These are phyloP conservation scores for Campylomormyrus tamandua DNA, from an alignment of 2,113 vertebrate genomes.

Conservation along the genomic window DNA sequence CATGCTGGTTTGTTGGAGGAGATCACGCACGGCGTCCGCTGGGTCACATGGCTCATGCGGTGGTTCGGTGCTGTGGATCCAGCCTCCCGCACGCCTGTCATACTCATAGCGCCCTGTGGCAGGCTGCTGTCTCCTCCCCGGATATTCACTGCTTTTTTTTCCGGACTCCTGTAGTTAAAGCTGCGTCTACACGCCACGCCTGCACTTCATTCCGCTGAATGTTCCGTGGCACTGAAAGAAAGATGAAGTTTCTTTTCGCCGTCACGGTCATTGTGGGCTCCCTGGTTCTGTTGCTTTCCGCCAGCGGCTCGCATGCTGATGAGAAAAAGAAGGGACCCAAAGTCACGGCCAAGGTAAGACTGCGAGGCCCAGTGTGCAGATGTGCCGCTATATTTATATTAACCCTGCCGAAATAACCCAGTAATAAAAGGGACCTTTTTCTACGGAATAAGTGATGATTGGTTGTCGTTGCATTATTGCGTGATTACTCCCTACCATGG, in stretches of 20 bases:
- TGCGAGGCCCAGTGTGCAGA: no score
- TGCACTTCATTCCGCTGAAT: slow-evolving; percentile 51
- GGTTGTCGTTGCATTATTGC: neutral
- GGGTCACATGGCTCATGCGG: neutral
- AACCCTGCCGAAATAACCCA: neutral
- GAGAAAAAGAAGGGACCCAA: slow-evolving; percentile 92
- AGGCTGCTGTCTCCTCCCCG: slow-evolving; percentile 39
- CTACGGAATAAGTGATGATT: neutral
- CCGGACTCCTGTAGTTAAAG: slow-evolving; percentile 11
- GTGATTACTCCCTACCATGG: neutral
- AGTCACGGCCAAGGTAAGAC: slow-evolving; percentile 81
- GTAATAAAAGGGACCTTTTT: neutral
- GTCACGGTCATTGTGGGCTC: slow-evolving; percentile 71
- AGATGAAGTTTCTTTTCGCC: slow-evolving; percentile 76
- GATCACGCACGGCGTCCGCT: neutral
- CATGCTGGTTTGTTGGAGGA: neutral
- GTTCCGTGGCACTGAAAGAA: slow-evolving; percentile 65
- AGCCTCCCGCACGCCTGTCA: neutral
- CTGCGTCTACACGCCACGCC: slow-evolving; percentile 24
- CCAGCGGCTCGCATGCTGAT: slow-evolving; percentile 71
- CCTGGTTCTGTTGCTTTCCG: slow-evolving; percentile 70
- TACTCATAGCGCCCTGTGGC: neutral
- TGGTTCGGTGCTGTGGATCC: neutral
- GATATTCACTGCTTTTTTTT: slow-evolving; percentile 24
- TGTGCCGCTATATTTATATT: neutral